Conservation (phyloP, 2,888 invertebrate species). For the Protula sp. region DNA sequence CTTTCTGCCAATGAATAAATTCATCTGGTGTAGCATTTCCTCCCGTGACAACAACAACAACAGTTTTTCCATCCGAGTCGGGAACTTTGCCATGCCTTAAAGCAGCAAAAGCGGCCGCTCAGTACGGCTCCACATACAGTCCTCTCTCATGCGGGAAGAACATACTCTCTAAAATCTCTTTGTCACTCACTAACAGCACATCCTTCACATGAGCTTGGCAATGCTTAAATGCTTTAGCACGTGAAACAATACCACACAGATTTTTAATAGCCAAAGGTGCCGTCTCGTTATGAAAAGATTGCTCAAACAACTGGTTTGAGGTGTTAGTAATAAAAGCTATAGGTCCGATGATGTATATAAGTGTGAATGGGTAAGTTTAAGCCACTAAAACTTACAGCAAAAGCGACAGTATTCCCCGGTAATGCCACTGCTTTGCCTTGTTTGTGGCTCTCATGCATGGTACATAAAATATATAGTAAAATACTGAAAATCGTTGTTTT, state of each 20-base stretch:
- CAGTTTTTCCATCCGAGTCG: constrained; percentile 36
- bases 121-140: constrained; percentile 48
- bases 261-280: constrained; percentile 44
- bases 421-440: constrained; percentile 33
- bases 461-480: too few relatives aligned
- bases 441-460: constrained; percentile 45
- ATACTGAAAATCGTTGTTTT: too few relatives aligned
- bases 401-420: constrained; percentile 37
- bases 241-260: too few relatives aligned
- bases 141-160: constrained; percentile 34
- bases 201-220: constrained; percentile 41
- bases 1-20: too few relatives aligned
- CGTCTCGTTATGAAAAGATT: too few relatives aligned
- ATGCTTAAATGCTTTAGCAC: constrained; percentile 33
- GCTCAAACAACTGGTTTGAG: too few relatives aligned
- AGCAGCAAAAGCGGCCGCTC: constrained; percentile 42
- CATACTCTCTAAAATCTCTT: constrained; percentile 39
- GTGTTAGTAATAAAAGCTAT: too few relatives aligned
- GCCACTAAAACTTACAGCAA: too few relatives aligned
- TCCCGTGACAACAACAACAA: constrained; percentile 45
- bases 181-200: constrained; percentile 44
- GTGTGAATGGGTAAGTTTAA: too few relatives aligned
- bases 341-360: too few relatives aligned
- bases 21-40: constrained; percentile 41
- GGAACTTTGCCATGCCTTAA: constrained; percentile 36